Base-by-base conservation (phyloP, 2,113 vertebrate species). In the Eolophus roseicapilla region DNA sequence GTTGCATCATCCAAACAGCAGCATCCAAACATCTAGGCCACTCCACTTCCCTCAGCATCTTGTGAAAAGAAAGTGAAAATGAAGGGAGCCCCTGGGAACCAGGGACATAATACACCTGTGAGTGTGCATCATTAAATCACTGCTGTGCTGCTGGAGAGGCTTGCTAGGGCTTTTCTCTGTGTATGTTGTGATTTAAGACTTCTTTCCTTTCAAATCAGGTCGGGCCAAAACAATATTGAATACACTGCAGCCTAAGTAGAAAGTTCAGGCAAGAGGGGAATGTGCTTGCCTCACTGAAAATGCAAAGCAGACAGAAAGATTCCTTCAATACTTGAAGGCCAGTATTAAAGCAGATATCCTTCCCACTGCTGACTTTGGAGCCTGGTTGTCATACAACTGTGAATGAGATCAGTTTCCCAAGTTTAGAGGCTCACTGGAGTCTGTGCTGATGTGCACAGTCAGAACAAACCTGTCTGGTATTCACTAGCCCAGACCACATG, bases 1-100 rank as follows among this genome's bases (percentile, higher is more conserved):
- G 46, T 97, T 97, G 96, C 97, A 97, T 97, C 97, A 97, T 68
- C 92, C 94, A 13, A 75, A 76, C 85, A 87, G 49, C 84, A 90
- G 28, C 74, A 91, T 62, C 86, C 90, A 88, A 96, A 86, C 44
- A 95, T 77, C 59, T 28, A 13, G 37, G 65, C 44, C 52, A 4
- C n/a, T 60, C 31, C 5, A 0, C 31, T 6, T 25, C 37, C 55
- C 27, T 3, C 52, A 31, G 73, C 28, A 2, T 63, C 16, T 76
- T 63, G 84, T 60, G 86, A 73, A 18, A 67, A 71, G 71, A 39
- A 79, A 60, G 27, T 7, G 50, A 37, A 52, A 55, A 24, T 4
- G 13, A 31, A 82, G 46, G 33, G 19, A 74, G 35, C 12, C 86
- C 60, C 37, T 2, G 24, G 80, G 79, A 47, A 88, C 7, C 44